Conservation (phyloP, 2,888 invertebrate genomes). For the Junonia oenone region DNA sequence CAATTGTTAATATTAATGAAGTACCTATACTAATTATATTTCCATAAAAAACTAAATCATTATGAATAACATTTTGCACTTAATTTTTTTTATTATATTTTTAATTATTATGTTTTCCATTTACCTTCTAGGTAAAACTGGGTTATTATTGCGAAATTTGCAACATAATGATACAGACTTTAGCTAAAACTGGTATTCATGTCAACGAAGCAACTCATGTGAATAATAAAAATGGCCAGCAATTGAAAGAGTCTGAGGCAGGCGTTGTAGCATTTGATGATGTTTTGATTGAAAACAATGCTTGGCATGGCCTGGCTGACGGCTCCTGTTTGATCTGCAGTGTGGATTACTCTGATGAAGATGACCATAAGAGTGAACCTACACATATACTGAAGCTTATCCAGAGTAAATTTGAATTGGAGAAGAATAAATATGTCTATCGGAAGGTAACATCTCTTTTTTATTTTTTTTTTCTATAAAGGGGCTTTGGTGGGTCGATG, state of each 20-base stretch:
- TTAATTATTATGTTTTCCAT: no score
- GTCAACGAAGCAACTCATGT: constrained; percentile 39
- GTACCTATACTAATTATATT: no score
- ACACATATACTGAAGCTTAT: constrained; percentile 45
- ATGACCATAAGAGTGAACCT: constrained; percentile 37
- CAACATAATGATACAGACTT: constrained; percentile 41
- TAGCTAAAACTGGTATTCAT: constrained; percentile 42
- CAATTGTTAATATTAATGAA: no score
- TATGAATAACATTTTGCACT: no score
- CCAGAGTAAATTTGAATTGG: constrained; percentile 41
- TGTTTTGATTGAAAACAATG: constrained; percentile 39
- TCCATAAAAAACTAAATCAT: no score
- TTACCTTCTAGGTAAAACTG: constrained; percentile 48
- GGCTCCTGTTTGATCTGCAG: constrained; percentile 48
- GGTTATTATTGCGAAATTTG: constrained; percentile 56
- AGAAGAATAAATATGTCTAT: constrained; percentile 36
- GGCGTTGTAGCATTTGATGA: constrained; percentile 40
- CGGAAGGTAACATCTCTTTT: constrained; percentile 45
- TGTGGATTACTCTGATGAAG: constrained; percentile 39
- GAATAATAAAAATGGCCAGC: constrained; percentile 35
- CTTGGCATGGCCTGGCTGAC: constrained; percentile 50
- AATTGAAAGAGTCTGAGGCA: constrained; percentile 31
- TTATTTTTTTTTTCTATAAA: no score
- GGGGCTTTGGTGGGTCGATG: no score
- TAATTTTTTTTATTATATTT: no score